Conservation (phyloP, 2,113 vertebrate genomes). For the Thalassoma bifasciatum region DNA sequence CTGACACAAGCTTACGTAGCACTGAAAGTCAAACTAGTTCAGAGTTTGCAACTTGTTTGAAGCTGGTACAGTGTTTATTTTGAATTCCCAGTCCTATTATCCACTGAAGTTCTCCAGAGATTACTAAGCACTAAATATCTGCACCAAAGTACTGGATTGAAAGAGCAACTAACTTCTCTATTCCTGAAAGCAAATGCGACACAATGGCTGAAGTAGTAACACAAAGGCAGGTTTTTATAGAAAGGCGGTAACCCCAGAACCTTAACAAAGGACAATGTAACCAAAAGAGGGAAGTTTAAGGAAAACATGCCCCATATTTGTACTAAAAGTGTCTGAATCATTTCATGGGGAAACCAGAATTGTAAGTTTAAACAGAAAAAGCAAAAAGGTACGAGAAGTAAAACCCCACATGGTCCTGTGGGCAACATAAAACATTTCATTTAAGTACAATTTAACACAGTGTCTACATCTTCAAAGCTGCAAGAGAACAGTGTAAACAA, state of each 20-base stretch:
- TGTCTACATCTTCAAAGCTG: conserved; percentile 59
- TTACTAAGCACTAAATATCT: no score
- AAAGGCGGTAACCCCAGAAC: not conserved
- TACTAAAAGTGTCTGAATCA: conserved; percentile 10
- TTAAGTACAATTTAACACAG: conserved; percentile 54
- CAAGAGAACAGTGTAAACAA: conserved; percentile 65
- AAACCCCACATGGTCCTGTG: conserved; percentile 6
- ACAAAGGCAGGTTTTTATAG: not conserved
- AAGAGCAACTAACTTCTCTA: not conserved
- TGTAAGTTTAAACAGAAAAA: conserved; percentile 7
- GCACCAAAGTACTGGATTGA: not conserved
- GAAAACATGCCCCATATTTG: not conserved
- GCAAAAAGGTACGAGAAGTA: conserved; percentile 8
- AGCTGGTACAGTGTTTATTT: no score
- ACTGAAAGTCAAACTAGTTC: no score
- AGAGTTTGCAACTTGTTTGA: no score
- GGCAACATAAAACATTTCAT: conserved; percentile 26
- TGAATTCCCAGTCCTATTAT: no score
- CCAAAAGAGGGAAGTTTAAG: not conserved
- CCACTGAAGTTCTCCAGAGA: no score
- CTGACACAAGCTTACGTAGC: no score
- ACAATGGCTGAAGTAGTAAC: not conserved
- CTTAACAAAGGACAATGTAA: not conserved
- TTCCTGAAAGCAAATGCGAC: not conserved
- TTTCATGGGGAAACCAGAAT: not conserved